Evolutionary conservation across 2,113 vertebrate genomes (phyloP).

Genomic region (Spea multiplicata): DNA sequence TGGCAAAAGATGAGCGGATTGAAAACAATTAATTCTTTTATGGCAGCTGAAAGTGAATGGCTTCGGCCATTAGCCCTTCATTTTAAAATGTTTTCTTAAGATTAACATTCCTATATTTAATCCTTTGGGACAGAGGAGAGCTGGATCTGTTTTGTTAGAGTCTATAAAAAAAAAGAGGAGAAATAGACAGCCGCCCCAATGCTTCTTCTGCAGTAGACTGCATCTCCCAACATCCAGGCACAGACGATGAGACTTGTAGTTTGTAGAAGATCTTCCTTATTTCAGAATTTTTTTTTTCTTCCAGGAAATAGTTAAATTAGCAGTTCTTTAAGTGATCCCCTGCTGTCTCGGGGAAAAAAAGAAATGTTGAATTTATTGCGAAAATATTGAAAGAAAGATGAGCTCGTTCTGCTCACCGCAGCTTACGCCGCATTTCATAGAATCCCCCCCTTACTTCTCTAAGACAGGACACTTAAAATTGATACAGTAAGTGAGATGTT

Average conservation of each 20-base stretch:
- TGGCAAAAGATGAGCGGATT: conserved; percentile 1
- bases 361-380: conserved; percentile 22
- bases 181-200: no score
- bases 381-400: conserved; percentile 31
- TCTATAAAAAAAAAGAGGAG: no score
- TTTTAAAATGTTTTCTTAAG: conserved; percentile 29
- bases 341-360: conserved; percentile 14
- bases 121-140: no score
- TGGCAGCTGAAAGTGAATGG: background rate
- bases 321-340: conserved; percentile 7
- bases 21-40: conserved; percentile 25
- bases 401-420: conserved; percentile 30
- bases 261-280: no score
- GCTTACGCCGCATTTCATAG: conserved; percentile 28
- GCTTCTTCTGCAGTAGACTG: no score
- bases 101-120: conserved; percentile 19
- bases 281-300: no score
- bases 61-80: background rate
- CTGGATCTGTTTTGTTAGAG: no score
- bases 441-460: conserved; percentile 59
- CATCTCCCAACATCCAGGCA: no score
- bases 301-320: conserved; percentile 15
- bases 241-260: background rate
- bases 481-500: conserved; percentile 59
- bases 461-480: conserved; percentile 53